Base-by-base conservation (phyloP, 2,888 invertebrate genomes). In the Lithophane leautieri region DNA sequence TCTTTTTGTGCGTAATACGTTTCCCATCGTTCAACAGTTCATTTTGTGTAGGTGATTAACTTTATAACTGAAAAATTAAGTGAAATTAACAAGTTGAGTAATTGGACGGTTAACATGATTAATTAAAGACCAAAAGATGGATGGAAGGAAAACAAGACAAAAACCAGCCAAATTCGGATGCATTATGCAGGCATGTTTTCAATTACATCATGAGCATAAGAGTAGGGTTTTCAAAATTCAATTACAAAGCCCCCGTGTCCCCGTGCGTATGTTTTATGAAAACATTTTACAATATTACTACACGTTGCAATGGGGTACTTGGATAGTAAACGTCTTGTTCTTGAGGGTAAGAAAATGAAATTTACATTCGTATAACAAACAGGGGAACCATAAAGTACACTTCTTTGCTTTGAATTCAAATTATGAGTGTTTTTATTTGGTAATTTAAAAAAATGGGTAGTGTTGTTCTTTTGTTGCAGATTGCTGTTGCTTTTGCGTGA, bases 191-290 rank as follows among this genome's bases (percentile, higher is more conserved):
- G 69, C 66, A 78, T 86, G 70, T 89, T 86, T 89, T 86, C 89
- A 88, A 90, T 90, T 89, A 82, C 72, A 61, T 73, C 25, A 67
- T 25, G 44, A 84, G 83, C 76, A 73, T 86, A 90, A 89, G 90
- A 87, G 87, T 89, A 88, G 92, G 92, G 91, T 89, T 89, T 91
- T 90, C 90, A 91, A 93, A 94, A 94, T 95, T 95, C 94, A 94
- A 94, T 95, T 94, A 90, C 92, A 88, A 89, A 90, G 90, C 91
- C 89, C 86, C 86, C 85, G 88, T 91, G 90, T 90, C 91, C 89
- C 90, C 91, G 87, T 89, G 90, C 90, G 90, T 90, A 90, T 92
- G 90, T 93, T 94, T 94, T 94, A 94, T 93, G 91, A 91, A 90
- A 88, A 90, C 91, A 92, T 93, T 94, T 92, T 91, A 91, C 89